Conservation (phyloP, 2,888 invertebrate genomes). For the Netelia inedita region DNA sequence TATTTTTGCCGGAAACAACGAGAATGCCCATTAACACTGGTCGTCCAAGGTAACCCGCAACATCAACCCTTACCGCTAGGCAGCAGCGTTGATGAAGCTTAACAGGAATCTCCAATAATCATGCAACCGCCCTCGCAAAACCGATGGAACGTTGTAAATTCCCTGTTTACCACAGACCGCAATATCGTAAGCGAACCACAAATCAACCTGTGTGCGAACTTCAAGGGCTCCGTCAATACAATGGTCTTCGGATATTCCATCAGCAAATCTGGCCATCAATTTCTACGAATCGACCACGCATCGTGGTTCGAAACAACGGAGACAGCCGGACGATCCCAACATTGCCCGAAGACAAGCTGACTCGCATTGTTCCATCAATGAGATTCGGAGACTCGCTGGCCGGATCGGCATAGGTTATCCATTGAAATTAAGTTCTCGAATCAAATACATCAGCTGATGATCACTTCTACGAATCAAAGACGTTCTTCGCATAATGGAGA, state of each 20-base stretch:
- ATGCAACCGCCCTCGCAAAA: constrained; percentile 2
- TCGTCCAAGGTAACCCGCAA: background rate
- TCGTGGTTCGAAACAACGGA: background rate
- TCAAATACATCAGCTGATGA: background rate
- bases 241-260: constrained; percentile 34
- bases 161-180: constrained; percentile 32
- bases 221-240: constrained; percentile 31
- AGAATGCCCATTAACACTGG: background rate
- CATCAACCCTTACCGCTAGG: constrained; percentile 17
- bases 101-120: constrained; percentile 26
- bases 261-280: constrained; percentile 25
- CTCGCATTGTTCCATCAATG: constrained; percentile 34
- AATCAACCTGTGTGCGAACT: constrained; percentile 41
- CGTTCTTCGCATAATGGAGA: background rate
- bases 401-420: background rate
- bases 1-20: background rate
- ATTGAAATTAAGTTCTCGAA: background rate
- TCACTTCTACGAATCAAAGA: background rate
- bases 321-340: background rate
- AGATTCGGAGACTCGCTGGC: background rate
- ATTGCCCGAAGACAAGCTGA: constrained; percentile 9
- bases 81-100: constrained; percentile 5
- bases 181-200: constrained; percentile 49
- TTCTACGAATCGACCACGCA: background rate
- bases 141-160: constrained; percentile 31